These are phyloP conservation scores for Semaprochilodus insignis DNA, from an alignment of 2,797 vertebrate genomes.

Conservation along the genomic window DNA sequence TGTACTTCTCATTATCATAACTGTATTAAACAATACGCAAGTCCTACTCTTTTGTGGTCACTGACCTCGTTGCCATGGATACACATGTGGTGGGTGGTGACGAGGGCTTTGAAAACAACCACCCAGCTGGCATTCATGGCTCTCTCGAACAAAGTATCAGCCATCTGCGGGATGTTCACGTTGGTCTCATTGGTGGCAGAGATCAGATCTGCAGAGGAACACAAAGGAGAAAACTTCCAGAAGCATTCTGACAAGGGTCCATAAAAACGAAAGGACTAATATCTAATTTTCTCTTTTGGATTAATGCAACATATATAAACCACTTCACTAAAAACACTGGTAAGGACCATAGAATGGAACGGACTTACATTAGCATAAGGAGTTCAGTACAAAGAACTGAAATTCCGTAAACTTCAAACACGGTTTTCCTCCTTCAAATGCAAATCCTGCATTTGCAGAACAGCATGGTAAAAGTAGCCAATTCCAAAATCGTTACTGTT, in stretches of 20 bases:
- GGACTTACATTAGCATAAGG: no score
- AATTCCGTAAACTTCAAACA: no score
- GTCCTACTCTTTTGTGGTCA: neutral
- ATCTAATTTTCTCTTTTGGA: neutral
- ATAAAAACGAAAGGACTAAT: neutral
- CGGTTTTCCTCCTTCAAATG: no score
- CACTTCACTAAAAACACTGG: neutral
- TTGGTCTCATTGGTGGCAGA: slow-evolving; percentile 99
- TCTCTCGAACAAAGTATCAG: slow-evolving; percentile 96
- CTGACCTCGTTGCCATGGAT: slow-evolving; percentile 97
- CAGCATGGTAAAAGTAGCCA: no score
- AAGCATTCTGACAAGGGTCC: neutral
- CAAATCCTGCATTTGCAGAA: no score
- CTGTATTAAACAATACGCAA: neutral
- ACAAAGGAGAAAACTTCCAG: slow-evolving; percentile 1
- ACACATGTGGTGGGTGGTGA: slow-evolving; percentile 97
- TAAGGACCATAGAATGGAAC: no score
- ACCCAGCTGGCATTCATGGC: slow-evolving; percentile 99
- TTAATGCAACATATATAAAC: neutral
- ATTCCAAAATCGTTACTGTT: no score
- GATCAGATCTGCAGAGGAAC: slow-evolving; percentile 86
- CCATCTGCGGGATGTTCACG: slow-evolving; percentile 99
- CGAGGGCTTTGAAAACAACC: slow-evolving; percentile 98
- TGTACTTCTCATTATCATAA: no score
- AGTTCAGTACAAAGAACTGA: no score